A percentile compares a stretch with the other conserved stretches of the same genome.
phyloP scores from a whole-genome alignment of 2,113 vertebrate species.

The Cichladusa arquata region DNA sequence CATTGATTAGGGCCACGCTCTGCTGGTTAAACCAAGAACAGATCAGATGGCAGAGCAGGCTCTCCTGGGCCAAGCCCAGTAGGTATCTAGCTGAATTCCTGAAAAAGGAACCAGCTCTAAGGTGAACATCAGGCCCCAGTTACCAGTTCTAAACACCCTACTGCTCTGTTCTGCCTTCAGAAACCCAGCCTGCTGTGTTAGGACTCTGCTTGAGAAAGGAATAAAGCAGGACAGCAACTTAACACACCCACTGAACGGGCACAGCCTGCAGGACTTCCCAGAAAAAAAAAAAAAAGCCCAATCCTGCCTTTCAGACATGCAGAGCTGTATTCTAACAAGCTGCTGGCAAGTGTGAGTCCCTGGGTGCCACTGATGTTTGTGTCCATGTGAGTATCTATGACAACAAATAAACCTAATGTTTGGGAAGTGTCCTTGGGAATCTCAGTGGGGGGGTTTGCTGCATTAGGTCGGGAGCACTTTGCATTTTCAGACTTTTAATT shows the following conservation, averaged over 20 bases:
- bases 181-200: background rate
- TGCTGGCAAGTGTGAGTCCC: slow-evolving; percentile 2
- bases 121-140: background rate
- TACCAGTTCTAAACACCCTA: background rate
- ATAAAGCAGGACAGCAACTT: background rate
- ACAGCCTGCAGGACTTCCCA: background rate
- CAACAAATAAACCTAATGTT: slow-evolving; percentile 9
- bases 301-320: background rate
- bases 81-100: background rate
- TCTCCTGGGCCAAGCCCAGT: background rate
- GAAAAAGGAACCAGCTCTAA: background rate
- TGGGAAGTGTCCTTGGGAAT: slow-evolving; percentile 11
- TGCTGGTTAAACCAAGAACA: background rate
- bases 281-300: background rate
- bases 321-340: background rate
- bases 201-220: background rate
- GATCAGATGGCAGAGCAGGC: background rate
- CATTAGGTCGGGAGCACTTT: background rate
- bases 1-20: background rate
- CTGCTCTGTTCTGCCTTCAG: background rate
- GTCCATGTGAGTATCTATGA: slow-evolving; percentile 39
- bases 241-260: background rate
- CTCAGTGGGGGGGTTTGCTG: background rate
- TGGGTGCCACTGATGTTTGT: background rate
- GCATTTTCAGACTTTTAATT: slow-evolving; percentile 10